Evolutionary conservation across 2,888 invertebrate species (phyloP), one percentile per base, ranked within the genome.

Genomic region (Saturnia pavonia): DNA sequence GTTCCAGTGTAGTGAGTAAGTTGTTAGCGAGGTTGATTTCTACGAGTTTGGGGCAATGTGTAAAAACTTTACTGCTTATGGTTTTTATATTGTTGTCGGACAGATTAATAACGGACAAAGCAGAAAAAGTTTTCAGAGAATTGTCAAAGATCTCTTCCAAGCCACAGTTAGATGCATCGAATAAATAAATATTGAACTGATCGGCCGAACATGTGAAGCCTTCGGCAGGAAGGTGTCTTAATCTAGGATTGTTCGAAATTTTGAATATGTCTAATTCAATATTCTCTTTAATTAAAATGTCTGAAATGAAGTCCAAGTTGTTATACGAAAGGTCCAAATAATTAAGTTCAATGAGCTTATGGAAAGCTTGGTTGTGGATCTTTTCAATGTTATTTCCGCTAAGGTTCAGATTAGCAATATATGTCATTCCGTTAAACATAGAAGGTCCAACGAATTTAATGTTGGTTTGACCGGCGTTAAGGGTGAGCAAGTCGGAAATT

Each of bases 241-340:
- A 88, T 67, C 94, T 92, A 3, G 96, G 95, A 83, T 97, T 97
- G 76, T 96, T 95, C 75, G 96, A 96, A 82, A 97, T 94, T 76
- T 96, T 94, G 74, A 97, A 94, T 75, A 96, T 95, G 78, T 96
- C 96, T 67, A 97, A 87, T 80, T 96, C 95, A 19, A 95, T 92
- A 84, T 97, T 97, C 80, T 95, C 95, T 74, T 95, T 95, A 81
- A 97, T 96, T 69, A 97, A 92, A 83, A 96, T 94, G 72, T 95
- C 95, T 0, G 96, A 96, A 48, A 97, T 90, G 74, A 95, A 95
- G 70, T 95, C 95, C 69, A 97, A 86, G 74, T 95, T 94, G 83
- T 97, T 97, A 78, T 95, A 94, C 4, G 97, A 96, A 73, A 97
- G 92, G 85, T 97, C 96, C 74, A 97, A 94, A 81, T 96, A 94